A percentile compares a stretch with the other conserved stretches of the same genome.
phyloP scores from a whole-genome alignment of 1,140 invertebrate genomes.

The Colletes gigas region DNA sequence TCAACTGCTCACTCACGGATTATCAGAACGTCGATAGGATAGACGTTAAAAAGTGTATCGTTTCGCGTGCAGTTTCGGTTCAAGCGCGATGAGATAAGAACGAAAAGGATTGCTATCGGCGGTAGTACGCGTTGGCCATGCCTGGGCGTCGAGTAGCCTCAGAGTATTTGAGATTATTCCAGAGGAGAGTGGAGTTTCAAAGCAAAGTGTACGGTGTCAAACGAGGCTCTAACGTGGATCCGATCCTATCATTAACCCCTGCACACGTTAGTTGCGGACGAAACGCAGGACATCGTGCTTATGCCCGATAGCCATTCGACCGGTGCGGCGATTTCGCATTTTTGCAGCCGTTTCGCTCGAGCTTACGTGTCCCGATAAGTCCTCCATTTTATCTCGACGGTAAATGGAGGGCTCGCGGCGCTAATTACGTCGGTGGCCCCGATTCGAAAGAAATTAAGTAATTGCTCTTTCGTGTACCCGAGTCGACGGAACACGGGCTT shows the following conservation, averaged over 20 bases:
- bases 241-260: constrained; percentile 13
- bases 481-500: no score
- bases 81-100: background rate
- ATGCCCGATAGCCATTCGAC: background rate
- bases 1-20: no score
- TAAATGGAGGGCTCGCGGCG: background rate
- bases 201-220: constrained; percentile 18
- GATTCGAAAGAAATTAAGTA: constrained; percentile 1
- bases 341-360: background rate
- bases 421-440: background rate
- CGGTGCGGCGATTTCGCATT: background rate
- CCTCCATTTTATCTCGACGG: background rate
- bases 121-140: background rate
- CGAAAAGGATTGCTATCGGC: background rate
- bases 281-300: background rate
- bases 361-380: background rate
- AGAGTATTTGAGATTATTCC: background rate
- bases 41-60: background rate
- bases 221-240: background rate
- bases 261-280: constrained; percentile 2
- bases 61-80: background rate
- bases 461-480: background rate
- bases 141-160: background rate
- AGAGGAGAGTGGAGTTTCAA: constrained; percentile 7
- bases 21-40: background rate